These are phyloP conservation scores for Amblyraja radiata DNA, from an alignment of 2,797 vertebrate genomes.

Conservation along the genomic window DNA sequence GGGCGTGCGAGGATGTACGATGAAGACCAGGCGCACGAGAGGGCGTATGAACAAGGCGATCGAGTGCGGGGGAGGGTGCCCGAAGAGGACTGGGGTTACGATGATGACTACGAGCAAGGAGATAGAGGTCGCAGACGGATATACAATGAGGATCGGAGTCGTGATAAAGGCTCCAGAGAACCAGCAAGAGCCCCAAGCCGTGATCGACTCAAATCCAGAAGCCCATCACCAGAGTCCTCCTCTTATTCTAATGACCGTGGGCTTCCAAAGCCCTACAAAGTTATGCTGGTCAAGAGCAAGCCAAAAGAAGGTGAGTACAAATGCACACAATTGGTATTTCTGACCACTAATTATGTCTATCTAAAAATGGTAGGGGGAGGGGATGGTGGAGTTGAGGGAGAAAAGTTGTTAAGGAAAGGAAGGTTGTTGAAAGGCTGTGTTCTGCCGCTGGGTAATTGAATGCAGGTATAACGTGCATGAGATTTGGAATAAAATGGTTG, in stretches of 20 bases:
- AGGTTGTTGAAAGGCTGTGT: background rate
- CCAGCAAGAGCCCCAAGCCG: slow-evolving; percentile 57
- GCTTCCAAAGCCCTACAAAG: slow-evolving; percentile 66
- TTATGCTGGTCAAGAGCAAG: slow-evolving; percentile 78
- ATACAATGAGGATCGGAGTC: slow-evolving; percentile 40
- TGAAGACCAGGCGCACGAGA: slow-evolving; percentile 44
- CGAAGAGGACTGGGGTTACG: background rate
- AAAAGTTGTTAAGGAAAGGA: too few species aligned
- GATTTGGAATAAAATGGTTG: background rate
- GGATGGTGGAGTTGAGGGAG: too few species aligned
- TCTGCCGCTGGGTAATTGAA: background rate
- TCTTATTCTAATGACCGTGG: slow-evolving; percentile 47
- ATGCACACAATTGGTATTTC: background rate
- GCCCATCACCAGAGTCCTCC: slow-evolving; percentile 60
- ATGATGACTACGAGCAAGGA: background rate
- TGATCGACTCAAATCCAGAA: slow-evolving; percentile 66
- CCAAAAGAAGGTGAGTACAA: slow-evolving; percentile 70
- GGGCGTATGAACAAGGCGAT: slow-evolving; percentile 48
- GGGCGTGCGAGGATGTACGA: background rate
- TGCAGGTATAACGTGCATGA: background rate
- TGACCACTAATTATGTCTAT: background rate
- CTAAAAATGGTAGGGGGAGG: too few species aligned
- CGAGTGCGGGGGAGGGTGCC: background rate
- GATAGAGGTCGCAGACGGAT: background rate
- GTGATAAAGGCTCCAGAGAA: slow-evolving; percentile 52